Conservation (phyloP, 1,140 invertebrate genomes). For the Vanessa atalanta region DNA sequence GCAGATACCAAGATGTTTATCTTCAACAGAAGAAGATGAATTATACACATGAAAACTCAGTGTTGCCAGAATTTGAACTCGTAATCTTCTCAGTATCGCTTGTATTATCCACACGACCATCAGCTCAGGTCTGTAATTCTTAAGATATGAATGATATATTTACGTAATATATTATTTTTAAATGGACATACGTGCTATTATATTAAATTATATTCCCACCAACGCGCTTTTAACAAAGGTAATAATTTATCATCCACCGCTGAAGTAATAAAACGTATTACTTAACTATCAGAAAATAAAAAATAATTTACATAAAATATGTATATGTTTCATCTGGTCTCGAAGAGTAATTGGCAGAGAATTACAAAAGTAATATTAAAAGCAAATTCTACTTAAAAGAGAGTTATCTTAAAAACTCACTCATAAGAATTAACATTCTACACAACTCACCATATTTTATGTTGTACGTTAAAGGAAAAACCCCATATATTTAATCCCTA, state of each 20-base stretch:
- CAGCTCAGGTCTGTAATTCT: no score
- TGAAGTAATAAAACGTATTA: conserved; percentile 6
- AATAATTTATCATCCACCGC: conserved; percentile 13
- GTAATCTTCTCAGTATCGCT: no score
- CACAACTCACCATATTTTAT: background rate
- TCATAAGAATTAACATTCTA: background rate
- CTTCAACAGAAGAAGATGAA: no score
- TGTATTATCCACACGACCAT: no score
- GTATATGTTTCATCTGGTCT: background rate
- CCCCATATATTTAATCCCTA: background rate
- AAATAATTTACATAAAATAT: background rate
- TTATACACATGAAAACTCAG: no score
- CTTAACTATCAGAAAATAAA: background rate
- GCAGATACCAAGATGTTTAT: no score
- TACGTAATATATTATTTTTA: no score
- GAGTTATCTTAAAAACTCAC: background rate
- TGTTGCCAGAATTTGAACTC: no score
- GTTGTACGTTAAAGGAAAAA: background rate
- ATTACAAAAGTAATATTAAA: background rate
- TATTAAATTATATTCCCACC: conserved; percentile 11
- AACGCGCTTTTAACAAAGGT: conserved; percentile 11
- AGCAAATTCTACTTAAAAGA: background rate
- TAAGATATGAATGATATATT: no score
- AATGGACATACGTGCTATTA: no score
- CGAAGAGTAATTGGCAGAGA: background rate